Percentiles rank a stretch among this genome's conserved stretches.
phyloP scores from a whole-genome alignment of 2,888 invertebrate species.

The Lithophane leautieri region DNA sequence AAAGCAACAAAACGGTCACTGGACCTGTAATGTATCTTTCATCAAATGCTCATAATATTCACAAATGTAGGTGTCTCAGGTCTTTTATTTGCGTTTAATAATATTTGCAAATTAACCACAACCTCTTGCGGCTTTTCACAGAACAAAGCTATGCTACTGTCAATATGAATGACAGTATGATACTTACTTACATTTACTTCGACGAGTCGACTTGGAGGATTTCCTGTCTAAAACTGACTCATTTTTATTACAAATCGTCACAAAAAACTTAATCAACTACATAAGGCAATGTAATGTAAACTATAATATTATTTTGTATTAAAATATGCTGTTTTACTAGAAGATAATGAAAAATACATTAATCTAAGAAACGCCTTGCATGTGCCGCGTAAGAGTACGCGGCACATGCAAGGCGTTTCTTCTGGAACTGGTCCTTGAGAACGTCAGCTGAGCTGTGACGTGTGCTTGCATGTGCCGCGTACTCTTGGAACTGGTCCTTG shows the following conservation, averaged over 20 bases:
- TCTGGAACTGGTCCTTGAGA: too few relatives aligned
- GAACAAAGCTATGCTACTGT: constrained; percentile 52
- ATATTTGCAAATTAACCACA: constrained; percentile 81
- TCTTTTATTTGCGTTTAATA: constrained; percentile 80
- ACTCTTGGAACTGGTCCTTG: not conserved
- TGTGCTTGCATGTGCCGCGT: too few relatives aligned
- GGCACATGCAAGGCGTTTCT: too few relatives aligned
- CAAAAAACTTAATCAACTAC: too few relatives aligned
- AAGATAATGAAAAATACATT: not conserved
- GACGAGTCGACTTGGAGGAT: not conserved
- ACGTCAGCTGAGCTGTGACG: too few relatives aligned
- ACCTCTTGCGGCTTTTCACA: constrained; percentile 62
- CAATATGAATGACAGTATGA: constrained; percentile 31
- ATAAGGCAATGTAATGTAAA: not conserved
- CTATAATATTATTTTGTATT: not conserved
- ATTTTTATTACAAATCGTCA: too few relatives aligned
- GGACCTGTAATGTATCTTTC: too few relatives aligned
- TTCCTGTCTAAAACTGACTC: constrained; percentile 9
- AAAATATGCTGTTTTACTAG: not conserved
- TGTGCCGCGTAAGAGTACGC: too few relatives aligned
- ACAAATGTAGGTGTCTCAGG: constrained; percentile 55
- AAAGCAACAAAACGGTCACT: too few relatives aligned
- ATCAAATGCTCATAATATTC: not conserved
- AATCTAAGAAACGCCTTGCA: not conserved
- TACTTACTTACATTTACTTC: constrained; percentile 4